Conservation (phyloP, 1,140 invertebrate species). For the Hermatobates lingyangjiaoensis region DNA sequence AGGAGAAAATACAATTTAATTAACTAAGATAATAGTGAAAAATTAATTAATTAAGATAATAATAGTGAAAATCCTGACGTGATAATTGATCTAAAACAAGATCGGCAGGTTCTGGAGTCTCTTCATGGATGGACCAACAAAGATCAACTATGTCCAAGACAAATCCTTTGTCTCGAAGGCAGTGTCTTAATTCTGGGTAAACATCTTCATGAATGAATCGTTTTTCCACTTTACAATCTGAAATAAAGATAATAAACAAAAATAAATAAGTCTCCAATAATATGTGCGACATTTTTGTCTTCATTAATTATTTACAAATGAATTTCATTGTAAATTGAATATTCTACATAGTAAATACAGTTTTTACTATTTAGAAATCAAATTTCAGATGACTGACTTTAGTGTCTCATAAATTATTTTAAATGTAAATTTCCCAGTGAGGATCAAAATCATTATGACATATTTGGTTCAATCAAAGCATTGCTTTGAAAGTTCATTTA, state of each 20-base stretch:
- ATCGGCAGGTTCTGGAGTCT: conserved; percentile 43
- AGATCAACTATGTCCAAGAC: conserved; percentile 47
- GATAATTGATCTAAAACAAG: conserved; percentile 51
- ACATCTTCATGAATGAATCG: conserved; percentile 40
- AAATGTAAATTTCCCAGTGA: background rate
- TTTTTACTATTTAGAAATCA: background rate
- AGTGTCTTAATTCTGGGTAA: conserved; percentile 35
- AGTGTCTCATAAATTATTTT: background rate
- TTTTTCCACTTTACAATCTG: conserved; percentile 45
- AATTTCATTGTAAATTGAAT: background rate
- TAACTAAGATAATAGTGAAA: too few relatives aligned
- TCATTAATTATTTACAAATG: background rate
- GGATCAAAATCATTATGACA: too few relatives aligned
- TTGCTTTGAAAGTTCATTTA: too few relatives aligned
- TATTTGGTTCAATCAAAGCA: too few relatives aligned
- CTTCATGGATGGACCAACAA: conserved; percentile 36
- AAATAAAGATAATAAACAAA: conserved; percentile 18
- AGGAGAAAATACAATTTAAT: too few relatives aligned
- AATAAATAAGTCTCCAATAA: background rate
- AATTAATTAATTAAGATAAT: too few relatives aligned
- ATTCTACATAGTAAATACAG: background rate
- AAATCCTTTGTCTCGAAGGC: conserved; percentile 38
- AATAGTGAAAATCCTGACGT: too few relatives aligned
- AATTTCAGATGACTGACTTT: background rate
- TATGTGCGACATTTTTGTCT: background rate